Conservation (phyloP, 2,888 invertebrate species). For the Chromoteleia sp. region DNA sequence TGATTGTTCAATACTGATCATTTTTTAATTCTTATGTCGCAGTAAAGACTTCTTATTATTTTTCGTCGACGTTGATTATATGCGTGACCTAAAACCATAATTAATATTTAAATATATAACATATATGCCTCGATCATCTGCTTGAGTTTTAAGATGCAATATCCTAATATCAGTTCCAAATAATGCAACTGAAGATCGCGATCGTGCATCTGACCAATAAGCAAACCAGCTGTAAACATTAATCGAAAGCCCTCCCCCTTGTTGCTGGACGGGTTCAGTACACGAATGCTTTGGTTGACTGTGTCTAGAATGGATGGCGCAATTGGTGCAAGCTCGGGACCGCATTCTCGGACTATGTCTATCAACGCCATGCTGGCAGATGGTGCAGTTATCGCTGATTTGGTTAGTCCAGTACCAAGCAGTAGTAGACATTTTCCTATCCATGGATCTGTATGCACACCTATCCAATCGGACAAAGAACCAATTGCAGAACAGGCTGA, state of each 20-base stretch:
- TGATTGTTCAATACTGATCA: no score
- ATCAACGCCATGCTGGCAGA: slow-evolving; percentile 95
- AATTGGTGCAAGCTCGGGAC: slow-evolving; percentile 90
- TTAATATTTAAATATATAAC: no score
- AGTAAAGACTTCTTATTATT: no score
- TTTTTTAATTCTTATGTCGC: no score
- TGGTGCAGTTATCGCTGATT: slow-evolving; percentile 89
- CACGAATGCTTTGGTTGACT: slow-evolving; percentile 86
- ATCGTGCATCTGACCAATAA: slow-evolving; percentile 88
- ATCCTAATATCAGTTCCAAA: slow-evolving; percentile 89
- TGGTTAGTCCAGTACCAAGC: slow-evolving; percentile 87
- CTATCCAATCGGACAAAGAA: slow-evolving; percentile 94
- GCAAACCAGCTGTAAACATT: slow-evolving; percentile 91
- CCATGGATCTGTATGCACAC: slow-evolving; percentile 88
- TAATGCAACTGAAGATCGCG: slow-evolving; percentile 88
- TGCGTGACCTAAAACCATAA: no score
- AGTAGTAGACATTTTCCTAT: slow-evolving; percentile 89
- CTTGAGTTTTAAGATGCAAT: slow-evolving; percentile 88
- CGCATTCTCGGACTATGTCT: slow-evolving; percentile 93
- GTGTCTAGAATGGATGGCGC: slow-evolving; percentile 91
- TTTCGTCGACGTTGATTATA: no score
- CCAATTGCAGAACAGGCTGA: slow-evolving; percentile 85
- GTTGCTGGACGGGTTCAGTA: slow-evolving; percentile 86
- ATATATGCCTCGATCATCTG: slow-evolving; percentile 30
- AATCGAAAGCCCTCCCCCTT: slow-evolving; percentile 89